These are phyloP conservation scores for Anthopleura xanthogrammica DNA, from an alignment of 92 coral and sea anemone genomes.

Conservation along the genomic window DNA sequence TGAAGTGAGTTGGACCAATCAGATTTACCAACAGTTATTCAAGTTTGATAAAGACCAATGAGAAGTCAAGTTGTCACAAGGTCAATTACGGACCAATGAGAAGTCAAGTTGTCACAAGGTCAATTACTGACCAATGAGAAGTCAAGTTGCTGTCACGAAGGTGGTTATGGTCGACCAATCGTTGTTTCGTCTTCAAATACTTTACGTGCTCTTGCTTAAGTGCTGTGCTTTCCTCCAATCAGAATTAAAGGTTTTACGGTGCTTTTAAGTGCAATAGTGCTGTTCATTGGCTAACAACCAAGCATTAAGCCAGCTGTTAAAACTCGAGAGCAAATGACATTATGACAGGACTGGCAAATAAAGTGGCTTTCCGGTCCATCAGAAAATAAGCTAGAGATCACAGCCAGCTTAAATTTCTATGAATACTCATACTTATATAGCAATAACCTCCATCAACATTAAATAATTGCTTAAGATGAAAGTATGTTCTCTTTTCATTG, in stretches of 20 bases:
- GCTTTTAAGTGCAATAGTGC: background rate
- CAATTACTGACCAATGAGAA: background rate
- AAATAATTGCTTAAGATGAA: no score
- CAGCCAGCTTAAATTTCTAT: no score
- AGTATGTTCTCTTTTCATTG: no score
- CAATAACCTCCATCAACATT: no score
- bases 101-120: background rate
- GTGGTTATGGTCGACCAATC: background rate
- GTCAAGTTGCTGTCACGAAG: background rate
- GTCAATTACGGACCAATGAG: background rate
- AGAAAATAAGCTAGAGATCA: background rate
- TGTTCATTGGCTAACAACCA: background rate
- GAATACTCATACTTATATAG: no score
- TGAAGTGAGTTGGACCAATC: background rate
- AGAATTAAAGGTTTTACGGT: background rate
- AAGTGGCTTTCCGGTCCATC: background rate
- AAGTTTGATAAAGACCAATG: background rate
- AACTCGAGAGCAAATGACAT: background rate
- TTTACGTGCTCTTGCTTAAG: background rate
- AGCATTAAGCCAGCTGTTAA: background rate
- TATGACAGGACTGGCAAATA: background rate
- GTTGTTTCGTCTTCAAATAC: background rate
- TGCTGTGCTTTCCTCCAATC: conserved; percentile 1
- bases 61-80: background rate
- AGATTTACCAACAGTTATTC: background rate